Percentiles rank a stretch among this genome's conserved stretches.
Conservation (phyloP, 2,113 vertebrate species). For the Pseudorhombus dupliciocellatus region DNA sequence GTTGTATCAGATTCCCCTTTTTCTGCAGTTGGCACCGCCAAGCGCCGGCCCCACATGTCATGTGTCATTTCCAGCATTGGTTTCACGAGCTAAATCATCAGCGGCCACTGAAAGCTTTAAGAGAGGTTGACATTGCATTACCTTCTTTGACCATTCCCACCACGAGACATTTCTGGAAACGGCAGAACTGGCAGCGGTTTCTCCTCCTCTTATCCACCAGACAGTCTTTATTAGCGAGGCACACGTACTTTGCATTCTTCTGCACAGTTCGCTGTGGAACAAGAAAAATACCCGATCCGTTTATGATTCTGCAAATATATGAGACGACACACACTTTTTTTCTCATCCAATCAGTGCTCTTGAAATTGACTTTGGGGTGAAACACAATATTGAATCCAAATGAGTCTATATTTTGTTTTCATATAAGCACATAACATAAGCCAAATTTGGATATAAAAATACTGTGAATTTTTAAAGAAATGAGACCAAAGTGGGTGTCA, state of each 20-base stretch:
- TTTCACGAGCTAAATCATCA: slow-evolving; percentile 42
- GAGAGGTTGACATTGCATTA: slow-evolving; percentile 63
- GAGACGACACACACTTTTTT: not conserved
- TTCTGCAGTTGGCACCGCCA: slow-evolving; percentile 52
- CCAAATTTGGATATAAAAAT: not conserved
- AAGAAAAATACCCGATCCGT: not conserved
- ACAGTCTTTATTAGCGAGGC: slow-evolving; percentile 94
- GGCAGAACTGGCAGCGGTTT: slow-evolving; percentile 97
- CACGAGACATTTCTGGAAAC: slow-evolving; percentile 95
- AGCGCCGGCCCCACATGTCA: slow-evolving; percentile 49
- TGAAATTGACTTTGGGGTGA: not conserved
- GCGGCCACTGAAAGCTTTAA: slow-evolving; percentile 29
- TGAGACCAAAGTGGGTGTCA: not conserved
- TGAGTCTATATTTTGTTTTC: not conserved
- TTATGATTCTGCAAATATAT: not conserved
- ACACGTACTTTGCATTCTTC: slow-evolving; percentile 98
- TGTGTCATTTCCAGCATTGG: slow-evolving; percentile 39
- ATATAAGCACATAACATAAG: not conserved
- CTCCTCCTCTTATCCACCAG: slow-evolving; percentile 95
- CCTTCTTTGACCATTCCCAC: slow-evolving; percentile 99
- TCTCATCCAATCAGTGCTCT: not conserved
- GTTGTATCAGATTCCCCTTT: slow-evolving; percentile 50
- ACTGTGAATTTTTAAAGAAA: not conserved
- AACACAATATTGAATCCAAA: no score
- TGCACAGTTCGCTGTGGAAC: slow-evolving; percentile 90